Percentiles rank a stretch among this genome's conserved stretches.
phyloP scores from a whole-genome alignment of 53 echinoderm and acorn worm species.

The Paelopatides confundens region DNA sequence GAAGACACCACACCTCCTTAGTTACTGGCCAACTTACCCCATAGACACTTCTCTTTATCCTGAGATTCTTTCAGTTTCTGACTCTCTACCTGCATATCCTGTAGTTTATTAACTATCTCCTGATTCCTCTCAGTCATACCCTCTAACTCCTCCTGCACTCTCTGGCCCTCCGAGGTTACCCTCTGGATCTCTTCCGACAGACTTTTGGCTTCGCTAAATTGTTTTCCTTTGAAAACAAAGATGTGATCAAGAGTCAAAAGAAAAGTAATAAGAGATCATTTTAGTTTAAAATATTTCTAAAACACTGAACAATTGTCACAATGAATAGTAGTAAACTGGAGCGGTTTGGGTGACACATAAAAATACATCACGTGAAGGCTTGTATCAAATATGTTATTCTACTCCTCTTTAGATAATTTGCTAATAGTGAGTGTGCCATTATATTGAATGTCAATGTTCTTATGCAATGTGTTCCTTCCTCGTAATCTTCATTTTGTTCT shows the following conservation, averaged over 20 bases:
- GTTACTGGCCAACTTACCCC: slow-evolving; percentile 32
- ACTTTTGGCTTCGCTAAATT: slow-evolving; percentile 41
- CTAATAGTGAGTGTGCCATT: too few species aligned
- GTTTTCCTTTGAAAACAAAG: neutral
- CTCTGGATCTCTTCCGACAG: slow-evolving; percentile 32
- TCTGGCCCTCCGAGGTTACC: slow-evolving; percentile 8
- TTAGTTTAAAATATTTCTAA: too few species aligned
- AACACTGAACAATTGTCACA: too few species aligned
- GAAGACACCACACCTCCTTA: neutral
- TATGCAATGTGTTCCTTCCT: slow-evolving; percentile 16
- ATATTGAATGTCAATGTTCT: too few species aligned
- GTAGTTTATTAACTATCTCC: neutral
- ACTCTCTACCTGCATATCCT: slow-evolving; percentile 31
- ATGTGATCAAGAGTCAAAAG: neutral
- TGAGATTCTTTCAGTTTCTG: slow-evolving; percentile 29
- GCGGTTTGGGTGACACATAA: too few species aligned
- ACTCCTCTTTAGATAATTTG: slow-evolving; percentile 36
- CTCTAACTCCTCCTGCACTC: slow-evolving; percentile 6
- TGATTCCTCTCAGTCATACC: neutral
- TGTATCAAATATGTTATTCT: neutral
- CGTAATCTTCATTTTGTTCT: neutral
- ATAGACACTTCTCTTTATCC: slow-evolving; percentile 4
- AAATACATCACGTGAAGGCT: too few species aligned
- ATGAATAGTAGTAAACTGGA: too few species aligned
- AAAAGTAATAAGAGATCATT: neutral